phyloP scores from a whole-genome alignment of 2,888 invertebrate genomes.

The Drosophila mimetica region DNA sequence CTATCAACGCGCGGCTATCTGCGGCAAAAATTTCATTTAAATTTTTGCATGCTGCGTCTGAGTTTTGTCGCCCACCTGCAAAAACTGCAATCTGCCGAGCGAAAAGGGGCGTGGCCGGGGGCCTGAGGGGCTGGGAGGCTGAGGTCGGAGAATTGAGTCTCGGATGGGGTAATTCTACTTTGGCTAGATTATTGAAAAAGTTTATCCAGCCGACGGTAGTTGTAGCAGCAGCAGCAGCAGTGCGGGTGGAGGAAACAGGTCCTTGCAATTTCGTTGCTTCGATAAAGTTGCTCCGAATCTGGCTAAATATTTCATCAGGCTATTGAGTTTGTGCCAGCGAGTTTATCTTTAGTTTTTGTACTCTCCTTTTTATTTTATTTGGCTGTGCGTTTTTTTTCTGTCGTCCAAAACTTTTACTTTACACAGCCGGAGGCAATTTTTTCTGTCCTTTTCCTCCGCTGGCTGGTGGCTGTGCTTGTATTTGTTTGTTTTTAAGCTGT shows the following conservation, averaged over 20 bases:
- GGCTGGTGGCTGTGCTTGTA: constrained; percentile 24
- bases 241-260: constrained; percentile 23
- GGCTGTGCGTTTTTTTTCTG: constrained; percentile 25
- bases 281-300: constrained; percentile 69
- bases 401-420: constrained; percentile 61
- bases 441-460: constrained; percentile 31
- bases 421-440: constrained; percentile 38
- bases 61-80: constrained; percentile 53
- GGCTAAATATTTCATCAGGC: constrained; percentile 72
- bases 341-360: constrained; percentile 63
- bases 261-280: constrained; percentile 53
- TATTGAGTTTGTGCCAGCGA: constrained; percentile 66
- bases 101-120: neutral
- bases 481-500: constrained; percentile 40
- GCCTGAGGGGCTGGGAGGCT: neutral
- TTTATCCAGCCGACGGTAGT: constrained; percentile 52
- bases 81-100: constrained; percentile 37
- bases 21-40: constrained; percentile 70
- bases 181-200: constrained; percentile 75
- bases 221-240: neutral
- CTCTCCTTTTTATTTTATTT: constrained; percentile 14
- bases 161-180: constrained; percentile 53
- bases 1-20: constrained; percentile 55
- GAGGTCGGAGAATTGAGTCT: constrained; percentile 57
- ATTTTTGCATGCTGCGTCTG: constrained; percentile 56